A percentile compares a stretch with the other conserved stretches of the same genome.
These are phyloP conservation scores for Siniperca scherzeri DNA, from an alignment of 2,797 vertebrate species.

Conservation along the genomic window DNA sequence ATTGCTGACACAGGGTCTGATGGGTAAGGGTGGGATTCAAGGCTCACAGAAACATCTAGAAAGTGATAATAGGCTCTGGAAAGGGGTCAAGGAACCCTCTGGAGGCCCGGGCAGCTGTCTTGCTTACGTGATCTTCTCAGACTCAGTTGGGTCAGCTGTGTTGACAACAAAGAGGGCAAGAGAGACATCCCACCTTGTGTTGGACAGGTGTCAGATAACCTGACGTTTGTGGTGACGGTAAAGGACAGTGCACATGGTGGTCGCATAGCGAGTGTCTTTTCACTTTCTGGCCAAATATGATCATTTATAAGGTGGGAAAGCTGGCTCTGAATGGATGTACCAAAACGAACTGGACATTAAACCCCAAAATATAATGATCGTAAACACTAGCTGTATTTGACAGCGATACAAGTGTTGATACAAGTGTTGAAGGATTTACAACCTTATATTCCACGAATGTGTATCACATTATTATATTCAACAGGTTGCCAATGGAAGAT, in stretches of 20 bases:
- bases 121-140: slow-evolving; percentile 51
- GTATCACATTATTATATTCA: slow-evolving; percentile 9
- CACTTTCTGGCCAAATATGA: slow-evolving; percentile 51
- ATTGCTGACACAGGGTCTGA: slow-evolving; percentile 58
- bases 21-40: slow-evolving; percentile 41
- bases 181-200: slow-evolving; percentile 40
- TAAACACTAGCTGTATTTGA: slow-evolving; percentile 55
- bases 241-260: slow-evolving; percentile 42
- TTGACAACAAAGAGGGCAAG: slow-evolving; percentile 67
- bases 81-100: slow-evolving; percentile 60
- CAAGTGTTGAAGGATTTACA: slow-evolving; percentile 54
- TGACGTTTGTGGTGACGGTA: slow-evolving; percentile 43
- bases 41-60: slow-evolving; percentile 72
- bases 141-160: slow-evolving; percentile 32
- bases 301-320: slow-evolving; percentile 52
- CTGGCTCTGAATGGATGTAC: slow-evolving; percentile 38
- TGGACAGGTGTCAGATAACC: slow-evolving; percentile 55
- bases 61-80: slow-evolving; percentile 75
- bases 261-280: slow-evolving; percentile 40
- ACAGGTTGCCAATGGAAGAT: background rate
- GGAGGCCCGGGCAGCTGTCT: slow-evolving; percentile 65
- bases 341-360: slow-evolving; percentile 40
- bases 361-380: slow-evolving; percentile 58
- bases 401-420: slow-evolving; percentile 3
- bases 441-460: slow-evolving; percentile 19